Conservation (phyloP, 2,113 vertebrate species). For the Condylura cristata region DNA sequence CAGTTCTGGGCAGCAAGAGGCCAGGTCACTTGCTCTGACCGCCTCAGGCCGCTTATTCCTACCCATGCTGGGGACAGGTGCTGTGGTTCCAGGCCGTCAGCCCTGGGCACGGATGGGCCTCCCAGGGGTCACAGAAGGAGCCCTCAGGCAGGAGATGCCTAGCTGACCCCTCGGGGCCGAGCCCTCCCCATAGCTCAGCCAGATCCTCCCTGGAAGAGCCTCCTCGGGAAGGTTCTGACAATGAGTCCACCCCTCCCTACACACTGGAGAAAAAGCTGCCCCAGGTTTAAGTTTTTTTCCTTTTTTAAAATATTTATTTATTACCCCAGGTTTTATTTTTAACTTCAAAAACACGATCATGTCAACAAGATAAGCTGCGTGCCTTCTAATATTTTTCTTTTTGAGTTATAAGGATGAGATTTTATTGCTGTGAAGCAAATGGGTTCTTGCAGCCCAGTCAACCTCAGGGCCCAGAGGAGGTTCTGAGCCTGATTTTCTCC, state of each 20-base stretch:
- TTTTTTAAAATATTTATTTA: no score
- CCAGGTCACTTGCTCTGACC: background rate
- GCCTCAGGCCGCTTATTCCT: background rate
- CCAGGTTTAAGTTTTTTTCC: background rate
- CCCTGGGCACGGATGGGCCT: background rate
- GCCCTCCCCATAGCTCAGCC: background rate
- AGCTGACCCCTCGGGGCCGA: no score
- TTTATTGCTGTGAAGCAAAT: conserved; percentile 66
- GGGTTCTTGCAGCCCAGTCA: conserved; percentile 42
- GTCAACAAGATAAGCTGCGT: background rate
- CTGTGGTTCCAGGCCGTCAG: background rate
- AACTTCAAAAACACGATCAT: background rate
- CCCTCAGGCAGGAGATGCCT: background rate
- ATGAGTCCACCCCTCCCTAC: background rate
- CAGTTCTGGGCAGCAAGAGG: rapidly evolving
- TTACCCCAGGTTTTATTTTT: background rate
- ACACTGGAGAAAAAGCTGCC: background rate
- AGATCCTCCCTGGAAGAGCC: background rate
- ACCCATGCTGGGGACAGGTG: background rate
- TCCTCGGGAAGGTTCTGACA: background rate
- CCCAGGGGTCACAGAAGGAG: background rate
- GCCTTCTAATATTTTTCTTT: conserved; percentile 40
- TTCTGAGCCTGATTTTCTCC: background rate
- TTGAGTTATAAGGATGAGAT: conserved; percentile 27
- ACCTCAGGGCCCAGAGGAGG: background rate